Conservation (phyloP, 2,113 vertebrate genomes). For the Anarrhichthys ocellatus region DNA sequence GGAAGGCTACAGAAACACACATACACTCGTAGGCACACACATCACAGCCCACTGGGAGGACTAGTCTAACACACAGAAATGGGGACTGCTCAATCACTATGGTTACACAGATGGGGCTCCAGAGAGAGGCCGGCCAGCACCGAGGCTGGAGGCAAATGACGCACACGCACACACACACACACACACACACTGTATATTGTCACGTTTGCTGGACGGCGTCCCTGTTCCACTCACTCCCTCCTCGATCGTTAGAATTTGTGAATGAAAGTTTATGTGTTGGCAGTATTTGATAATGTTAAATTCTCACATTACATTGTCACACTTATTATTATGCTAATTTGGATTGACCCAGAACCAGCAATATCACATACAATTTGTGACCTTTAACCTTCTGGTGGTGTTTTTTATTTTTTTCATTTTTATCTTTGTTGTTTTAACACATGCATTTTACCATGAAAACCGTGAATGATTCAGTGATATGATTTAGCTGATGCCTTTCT, state of each 20-base stretch:
- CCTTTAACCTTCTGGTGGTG: background rate
- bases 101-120: conserved; percentile 81
- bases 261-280: conserved; percentile 23
- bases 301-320: conserved; percentile 1
- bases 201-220: conserved; percentile 18
- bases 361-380: background rate
- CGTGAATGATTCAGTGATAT: background rate
- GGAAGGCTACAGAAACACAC: conserved; percentile 50
- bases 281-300: background rate
- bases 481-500: background rate
- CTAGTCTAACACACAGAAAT: conserved; percentile 75
- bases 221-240: background rate
- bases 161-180: conserved; percentile 33
- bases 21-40: conserved; percentile 15
- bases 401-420: background rate
- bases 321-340: no score
- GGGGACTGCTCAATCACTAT: conserved; percentile 80
- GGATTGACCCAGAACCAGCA: background rate
- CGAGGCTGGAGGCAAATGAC: conserved; percentile 64
- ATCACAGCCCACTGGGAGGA: conserved; percentile 62
- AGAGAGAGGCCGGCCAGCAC: conserved; percentile 68
- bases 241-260: conserved; percentile 24
- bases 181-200: background rate
- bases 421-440: background rate
- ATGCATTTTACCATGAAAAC: background rate